Evolutionary conservation across 2,888 invertebrate species (phyloP).

Genomic region (Orchestes rusci): DNA sequence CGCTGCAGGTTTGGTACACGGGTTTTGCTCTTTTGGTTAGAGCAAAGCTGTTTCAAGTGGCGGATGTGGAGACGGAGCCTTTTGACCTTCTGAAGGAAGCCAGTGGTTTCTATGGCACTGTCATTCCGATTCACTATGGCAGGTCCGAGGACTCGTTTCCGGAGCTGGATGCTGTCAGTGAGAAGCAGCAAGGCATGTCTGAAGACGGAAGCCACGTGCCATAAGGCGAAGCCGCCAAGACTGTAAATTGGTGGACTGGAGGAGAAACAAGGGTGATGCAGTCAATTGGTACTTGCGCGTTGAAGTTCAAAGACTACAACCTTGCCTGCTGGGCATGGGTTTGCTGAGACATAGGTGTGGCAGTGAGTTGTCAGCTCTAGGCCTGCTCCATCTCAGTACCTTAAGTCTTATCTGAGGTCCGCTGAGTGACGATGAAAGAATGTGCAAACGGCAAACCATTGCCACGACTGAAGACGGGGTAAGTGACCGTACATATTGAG

Average conservation of each 20-base stretch:
- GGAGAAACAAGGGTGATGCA: slow-evolving; percentile 72
- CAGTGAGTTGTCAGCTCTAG: slow-evolving; percentile 65
- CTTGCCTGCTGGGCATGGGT: slow-evolving; percentile 42
- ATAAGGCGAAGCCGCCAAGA: slow-evolving; percentile 51
- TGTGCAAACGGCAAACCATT: no score
- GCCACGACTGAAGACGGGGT: no score
- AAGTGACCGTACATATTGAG: no score
- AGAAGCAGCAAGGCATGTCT: slow-evolving; percentile 54
- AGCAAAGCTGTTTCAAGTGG: slow-evolving; percentile 65
- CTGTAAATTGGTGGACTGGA: slow-evolving; percentile 69
- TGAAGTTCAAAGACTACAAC: slow-evolving; percentile 59
- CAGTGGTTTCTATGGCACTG: slow-evolving; percentile 86
- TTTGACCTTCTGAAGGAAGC: slow-evolving; percentile 86
- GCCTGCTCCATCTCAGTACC: slow-evolving; percentile 76
- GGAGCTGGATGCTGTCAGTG: slow-evolving; percentile 56
- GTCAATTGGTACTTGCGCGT: slow-evolving; percentile 77
- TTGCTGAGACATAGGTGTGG: slow-evolving; percentile 38
- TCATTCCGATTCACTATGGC: slow-evolving; percentile 75
- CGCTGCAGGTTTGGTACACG: slow-evolving; percentile 88
- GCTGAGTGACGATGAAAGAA: no score
- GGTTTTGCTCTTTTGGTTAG: slow-evolving; percentile 79
- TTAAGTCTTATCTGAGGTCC: no score
- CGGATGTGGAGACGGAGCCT: slow-evolving; percentile 77
- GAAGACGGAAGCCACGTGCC: slow-evolving; percentile 63
- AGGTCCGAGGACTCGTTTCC: slow-evolving; percentile 69